These are phyloP conservation scores for Anguilla marmorata DNA, from an alignment of 2,797 vertebrate genomes.

Conservation along the genomic window DNA sequence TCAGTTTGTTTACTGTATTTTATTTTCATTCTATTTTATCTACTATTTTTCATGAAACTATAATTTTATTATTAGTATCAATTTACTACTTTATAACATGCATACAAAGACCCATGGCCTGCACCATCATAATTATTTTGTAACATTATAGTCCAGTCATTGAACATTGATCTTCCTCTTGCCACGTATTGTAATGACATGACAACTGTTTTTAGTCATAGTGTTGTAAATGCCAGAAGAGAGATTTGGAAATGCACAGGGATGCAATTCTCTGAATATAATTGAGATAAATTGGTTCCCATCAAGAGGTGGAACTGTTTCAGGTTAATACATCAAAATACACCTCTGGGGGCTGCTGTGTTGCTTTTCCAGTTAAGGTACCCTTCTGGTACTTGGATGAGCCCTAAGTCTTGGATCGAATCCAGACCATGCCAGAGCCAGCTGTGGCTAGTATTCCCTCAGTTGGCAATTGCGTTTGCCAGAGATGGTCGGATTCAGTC, in stretches of 20 bases:
- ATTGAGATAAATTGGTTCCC: background rate
- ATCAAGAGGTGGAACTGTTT: too few relatives aligned
- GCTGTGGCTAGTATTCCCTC: too few relatives aligned
- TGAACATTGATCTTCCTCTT: conserved; percentile 21
- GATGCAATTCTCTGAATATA: background rate
- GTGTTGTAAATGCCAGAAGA: conserved; percentile 14
- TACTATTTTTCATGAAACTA: background rate
- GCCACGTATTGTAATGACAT: conserved; percentile 17
- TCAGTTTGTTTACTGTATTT: too few relatives aligned
- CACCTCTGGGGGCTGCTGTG: too few relatives aligned
- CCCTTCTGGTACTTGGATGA: too few relatives aligned
- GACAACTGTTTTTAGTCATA: background rate
- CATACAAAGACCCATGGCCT: background rate
- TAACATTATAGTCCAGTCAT: background rate
- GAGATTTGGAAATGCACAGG: background rate
- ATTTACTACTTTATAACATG: background rate
- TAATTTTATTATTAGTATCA: background rate
- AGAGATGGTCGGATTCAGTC: too few relatives aligned
- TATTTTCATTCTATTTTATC: background rate
- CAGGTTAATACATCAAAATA: too few relatives aligned
- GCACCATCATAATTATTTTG: background rate
- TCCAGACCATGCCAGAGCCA: too few relatives aligned
- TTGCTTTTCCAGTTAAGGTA: too few relatives aligned
- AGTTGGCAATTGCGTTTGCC: too few relatives aligned
- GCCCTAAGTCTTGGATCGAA: too few relatives aligned